These are phyloP conservation scores for Diadema setosum DNA, from an alignment of 35 echinoderm and acorn worm genomes.

Conservation along the genomic window DNA sequence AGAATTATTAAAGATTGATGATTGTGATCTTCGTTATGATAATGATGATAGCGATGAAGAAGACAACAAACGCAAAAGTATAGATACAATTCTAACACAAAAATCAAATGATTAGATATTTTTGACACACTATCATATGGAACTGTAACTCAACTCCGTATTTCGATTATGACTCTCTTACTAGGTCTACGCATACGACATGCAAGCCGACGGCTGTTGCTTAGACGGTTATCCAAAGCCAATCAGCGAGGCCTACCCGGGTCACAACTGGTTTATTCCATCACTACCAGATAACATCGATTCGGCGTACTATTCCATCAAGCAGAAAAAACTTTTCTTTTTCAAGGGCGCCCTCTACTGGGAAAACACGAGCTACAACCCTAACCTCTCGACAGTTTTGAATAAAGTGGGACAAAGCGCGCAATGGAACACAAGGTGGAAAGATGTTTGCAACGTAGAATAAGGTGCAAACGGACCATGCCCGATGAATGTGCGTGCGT, in stretches of 20 bases:
- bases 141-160: too few species aligned
- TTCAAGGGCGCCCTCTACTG: constrained; percentile 82
- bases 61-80: too few species aligned
- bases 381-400: background rate
- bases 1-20: too few species aligned
- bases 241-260: constrained; percentile 45
- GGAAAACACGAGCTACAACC: constrained; percentile 57
- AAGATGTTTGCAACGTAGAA: constrained; percentile 86
- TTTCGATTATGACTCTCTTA: background rate
- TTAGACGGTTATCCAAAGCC: constrained; percentile 43
- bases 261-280: background rate
- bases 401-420: constrained; percentile 31
- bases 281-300: constrained; percentile 65
- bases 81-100: too few species aligned
- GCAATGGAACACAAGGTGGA: constrained; percentile 73
- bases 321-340: constrained; percentile 69
- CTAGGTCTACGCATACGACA: constrained; percentile 93
- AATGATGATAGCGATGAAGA: too few species aligned
- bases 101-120: too few species aligned
- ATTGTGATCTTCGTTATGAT: too few species aligned
- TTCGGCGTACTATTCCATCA: constrained; percentile 76
- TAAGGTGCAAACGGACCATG: background rate
- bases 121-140: too few species aligned
- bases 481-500: background rate
- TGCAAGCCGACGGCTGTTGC: constrained; percentile 53